A percentile compares a stretch with the other conserved stretches of the same genome.
These are phyloP conservation scores for Xenus cinereus DNA, from an alignment of 2,113 vertebrate species.

Conservation along the genomic window DNA sequence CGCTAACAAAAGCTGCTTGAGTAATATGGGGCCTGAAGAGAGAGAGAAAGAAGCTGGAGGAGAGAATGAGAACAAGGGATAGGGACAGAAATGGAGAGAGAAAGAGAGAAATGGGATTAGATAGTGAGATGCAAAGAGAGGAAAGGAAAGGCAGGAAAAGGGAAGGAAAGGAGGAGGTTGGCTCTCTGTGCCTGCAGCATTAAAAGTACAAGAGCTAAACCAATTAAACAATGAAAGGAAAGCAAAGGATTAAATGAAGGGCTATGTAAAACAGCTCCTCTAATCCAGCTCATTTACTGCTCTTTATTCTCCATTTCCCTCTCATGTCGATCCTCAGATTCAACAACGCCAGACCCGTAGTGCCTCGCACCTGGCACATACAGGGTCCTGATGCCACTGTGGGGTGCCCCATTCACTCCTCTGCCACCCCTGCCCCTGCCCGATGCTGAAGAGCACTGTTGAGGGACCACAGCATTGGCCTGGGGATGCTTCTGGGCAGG, in stretches of 20 bases:
- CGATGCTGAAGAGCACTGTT: fast-evolving
- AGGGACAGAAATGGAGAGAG: conserved; percentile 3
- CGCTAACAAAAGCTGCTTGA: conserved; percentile 61
- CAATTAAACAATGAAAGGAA: conserved; percentile 68
- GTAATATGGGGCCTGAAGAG: conserved; percentile 55
- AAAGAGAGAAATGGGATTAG: conserved; percentile 47
- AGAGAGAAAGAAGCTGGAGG: conserved; percentile 1
- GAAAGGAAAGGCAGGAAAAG: neutral
- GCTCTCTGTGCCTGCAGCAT: conserved; percentile 5
- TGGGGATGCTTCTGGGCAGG: neutral
- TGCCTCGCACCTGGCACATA: fast-evolving
- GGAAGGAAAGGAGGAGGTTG: neutral
- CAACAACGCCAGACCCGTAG: neutral
- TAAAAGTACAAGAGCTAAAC: conserved; percentile 62
- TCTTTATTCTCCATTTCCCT: conserved; percentile 64
- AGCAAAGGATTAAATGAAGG: conserved; percentile 67
- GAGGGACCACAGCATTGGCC: fast-evolving
- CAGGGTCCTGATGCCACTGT: neutral
- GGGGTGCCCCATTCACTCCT: fast-evolving
- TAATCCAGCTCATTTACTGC: conserved; percentile 67
- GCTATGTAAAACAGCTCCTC: conserved; percentile 62
- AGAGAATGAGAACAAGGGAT: conserved; percentile 24
- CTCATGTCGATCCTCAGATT: conserved; percentile 38
- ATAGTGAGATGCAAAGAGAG: conserved; percentile 19
- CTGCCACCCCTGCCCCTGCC: neutral